phyloP scores from a whole-genome alignment of 2,888 invertebrate species.

The Mechanitis messenoides region DNA sequence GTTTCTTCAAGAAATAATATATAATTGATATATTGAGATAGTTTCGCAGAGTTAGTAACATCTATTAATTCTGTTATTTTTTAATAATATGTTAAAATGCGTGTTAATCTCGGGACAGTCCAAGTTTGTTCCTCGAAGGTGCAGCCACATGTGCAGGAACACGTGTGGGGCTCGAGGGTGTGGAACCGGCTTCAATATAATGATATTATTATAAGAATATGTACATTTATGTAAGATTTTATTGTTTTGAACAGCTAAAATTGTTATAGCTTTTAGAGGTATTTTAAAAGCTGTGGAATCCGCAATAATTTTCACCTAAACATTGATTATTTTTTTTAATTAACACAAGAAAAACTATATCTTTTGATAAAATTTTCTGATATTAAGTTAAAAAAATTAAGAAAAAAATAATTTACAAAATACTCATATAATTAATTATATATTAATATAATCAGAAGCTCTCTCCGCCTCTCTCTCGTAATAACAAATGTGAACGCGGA shows the following conservation, averaged over 20 bases:
- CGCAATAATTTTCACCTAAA: too few species aligned
- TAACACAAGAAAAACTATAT: too few species aligned
- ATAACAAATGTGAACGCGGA: constrained; percentile 47
- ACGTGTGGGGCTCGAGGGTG: background rate
- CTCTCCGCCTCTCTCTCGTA: constrained; percentile 30
- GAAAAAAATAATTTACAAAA: background rate
- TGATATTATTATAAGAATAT: background rate
- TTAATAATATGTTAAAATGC: background rate
- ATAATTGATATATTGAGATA: background rate
- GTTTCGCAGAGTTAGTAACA: background rate
- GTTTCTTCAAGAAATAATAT: background rate
- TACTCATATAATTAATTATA: background rate
- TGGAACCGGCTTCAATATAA: background rate
- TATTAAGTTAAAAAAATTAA: too few species aligned
- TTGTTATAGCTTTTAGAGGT: too few species aligned
- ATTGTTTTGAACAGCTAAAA: too few species aligned
- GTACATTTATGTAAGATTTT: too few species aligned
- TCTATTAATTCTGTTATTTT: background rate
- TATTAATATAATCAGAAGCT: constrained; percentile 16
- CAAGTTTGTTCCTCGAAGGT: constrained; percentile 1
- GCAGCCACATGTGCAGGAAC: background rate
- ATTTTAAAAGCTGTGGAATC: too few species aligned
- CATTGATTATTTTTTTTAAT: too few species aligned
- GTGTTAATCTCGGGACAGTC: background rate
- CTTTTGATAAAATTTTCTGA: too few species aligned